These are phyloP conservation scores for Egretta garzetta DNA, from an alignment of 2,113 vertebrate species.

Conservation along the genomic window DNA sequence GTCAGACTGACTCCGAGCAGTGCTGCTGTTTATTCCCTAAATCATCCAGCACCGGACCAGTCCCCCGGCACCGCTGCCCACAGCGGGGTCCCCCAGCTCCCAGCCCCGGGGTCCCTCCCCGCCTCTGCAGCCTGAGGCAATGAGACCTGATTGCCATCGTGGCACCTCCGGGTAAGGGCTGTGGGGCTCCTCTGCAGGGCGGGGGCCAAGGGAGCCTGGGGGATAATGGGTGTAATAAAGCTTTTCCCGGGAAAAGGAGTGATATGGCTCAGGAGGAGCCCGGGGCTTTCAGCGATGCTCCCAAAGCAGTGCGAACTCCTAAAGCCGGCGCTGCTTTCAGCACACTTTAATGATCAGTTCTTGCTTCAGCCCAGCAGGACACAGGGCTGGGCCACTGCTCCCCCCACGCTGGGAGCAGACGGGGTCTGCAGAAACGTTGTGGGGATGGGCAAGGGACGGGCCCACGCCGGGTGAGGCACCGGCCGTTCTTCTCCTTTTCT, in stretches of 20 bases:
- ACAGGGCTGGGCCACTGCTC: rapidly evolving
- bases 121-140: background rate
- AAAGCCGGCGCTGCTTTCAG: background rate
- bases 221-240: rapidly evolving
- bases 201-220: rapidly evolving
- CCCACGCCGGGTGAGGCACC: rapidly evolving
- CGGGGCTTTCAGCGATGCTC: background rate
- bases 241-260: background rate
- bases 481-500: background rate
- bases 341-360: background rate
- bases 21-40: background rate
- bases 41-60: background rate
- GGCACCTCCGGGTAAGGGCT: background rate
- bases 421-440: background rate
- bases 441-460: background rate
- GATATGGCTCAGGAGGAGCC: background rate
- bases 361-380: background rate
- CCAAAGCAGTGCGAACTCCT: background rate
- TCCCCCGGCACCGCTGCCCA: rapidly evolving
- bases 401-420: background rate
- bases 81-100: rapidly evolving
- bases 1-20: background rate
- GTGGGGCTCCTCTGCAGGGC: background rate
- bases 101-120: background rate
- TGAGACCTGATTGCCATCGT: rapidly evolving